Evolutionary conservation across 2,797 vertebrate genomes (phyloP).

Genomic region (Echeneis naucrates): DNA sequence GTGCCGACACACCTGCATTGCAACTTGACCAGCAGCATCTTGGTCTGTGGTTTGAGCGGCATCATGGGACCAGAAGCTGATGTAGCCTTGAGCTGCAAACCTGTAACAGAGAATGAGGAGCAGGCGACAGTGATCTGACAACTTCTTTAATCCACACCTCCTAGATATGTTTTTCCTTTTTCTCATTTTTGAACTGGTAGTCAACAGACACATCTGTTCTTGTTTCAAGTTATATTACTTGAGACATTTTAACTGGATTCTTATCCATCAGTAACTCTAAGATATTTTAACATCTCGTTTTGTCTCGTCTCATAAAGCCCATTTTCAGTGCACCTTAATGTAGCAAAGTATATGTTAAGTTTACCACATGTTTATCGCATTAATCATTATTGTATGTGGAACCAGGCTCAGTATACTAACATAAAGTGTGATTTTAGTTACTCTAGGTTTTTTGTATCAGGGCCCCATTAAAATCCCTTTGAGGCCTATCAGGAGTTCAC

Average conservation of each 20-base stretch:
- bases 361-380: background rate
- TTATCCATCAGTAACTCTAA: background rate
- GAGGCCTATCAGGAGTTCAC: conserved; percentile 21
- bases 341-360: background rate
- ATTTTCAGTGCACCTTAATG: background rate
- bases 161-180: background rate
- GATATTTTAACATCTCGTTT: too few species aligned
- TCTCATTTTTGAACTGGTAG: background rate
- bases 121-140: background rate
- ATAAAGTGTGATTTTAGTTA: background rate
- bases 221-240: too few species aligned
- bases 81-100: too few species aligned
- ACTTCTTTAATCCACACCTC: background rate
- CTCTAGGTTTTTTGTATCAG: background rate
- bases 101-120: background rate
- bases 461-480: background rate
- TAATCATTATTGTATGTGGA: background rate
- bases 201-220: too few species aligned
- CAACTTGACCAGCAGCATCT: background rate
- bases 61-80: background rate
- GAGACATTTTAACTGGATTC: background rate
- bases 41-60: background rate
- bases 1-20: background rate
- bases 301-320: background rate
- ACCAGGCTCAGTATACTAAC: background rate